Conservation (phyloP, 2,113 vertebrate genomes). For the Sciurus niger region DNA sequence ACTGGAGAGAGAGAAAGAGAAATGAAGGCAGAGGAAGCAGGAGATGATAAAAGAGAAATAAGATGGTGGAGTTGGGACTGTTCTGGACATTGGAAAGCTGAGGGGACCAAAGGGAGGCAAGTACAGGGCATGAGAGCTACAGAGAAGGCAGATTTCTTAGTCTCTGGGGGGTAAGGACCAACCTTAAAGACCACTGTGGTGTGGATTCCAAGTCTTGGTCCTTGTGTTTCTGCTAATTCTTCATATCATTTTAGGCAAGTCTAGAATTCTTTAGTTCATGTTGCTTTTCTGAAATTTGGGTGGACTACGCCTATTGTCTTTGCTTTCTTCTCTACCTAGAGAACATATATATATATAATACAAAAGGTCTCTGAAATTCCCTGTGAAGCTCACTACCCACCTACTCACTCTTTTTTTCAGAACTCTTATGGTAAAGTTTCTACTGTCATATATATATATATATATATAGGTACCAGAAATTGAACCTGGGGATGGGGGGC, state of each 20-base stretch:
- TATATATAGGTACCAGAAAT: too few species aligned
- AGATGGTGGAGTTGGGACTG: neutral
- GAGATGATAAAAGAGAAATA: slow-evolving; percentile 28
- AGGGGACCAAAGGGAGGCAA: neutral
- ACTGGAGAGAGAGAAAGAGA: slow-evolving; percentile 12
- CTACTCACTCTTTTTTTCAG: neutral
- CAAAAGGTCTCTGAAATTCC: neutral
- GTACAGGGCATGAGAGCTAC: neutral
- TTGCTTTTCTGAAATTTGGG: slow-evolving; percentile 47
- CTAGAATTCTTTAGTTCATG: neutral
- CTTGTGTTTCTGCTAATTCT: neutral
- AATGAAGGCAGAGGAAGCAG: neutral
- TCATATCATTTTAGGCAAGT: slow-evolving; percentile 16
- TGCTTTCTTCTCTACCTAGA: neutral
- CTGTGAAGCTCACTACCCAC: neutral
- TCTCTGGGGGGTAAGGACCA: neutral
- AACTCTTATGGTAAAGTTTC: neutral
- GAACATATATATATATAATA: neutral
- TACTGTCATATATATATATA: too few species aligned
- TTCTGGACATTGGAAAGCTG: neutral
- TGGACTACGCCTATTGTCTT: neutral
- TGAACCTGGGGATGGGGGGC: too few species aligned
- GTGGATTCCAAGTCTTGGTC: neutral
- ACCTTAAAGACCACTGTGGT: neutral
- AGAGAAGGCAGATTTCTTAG: neutral